Base-by-base conservation (phyloP, 2,797 vertebrate genomes). In the Hippoglossus hippoglossus region DNA sequence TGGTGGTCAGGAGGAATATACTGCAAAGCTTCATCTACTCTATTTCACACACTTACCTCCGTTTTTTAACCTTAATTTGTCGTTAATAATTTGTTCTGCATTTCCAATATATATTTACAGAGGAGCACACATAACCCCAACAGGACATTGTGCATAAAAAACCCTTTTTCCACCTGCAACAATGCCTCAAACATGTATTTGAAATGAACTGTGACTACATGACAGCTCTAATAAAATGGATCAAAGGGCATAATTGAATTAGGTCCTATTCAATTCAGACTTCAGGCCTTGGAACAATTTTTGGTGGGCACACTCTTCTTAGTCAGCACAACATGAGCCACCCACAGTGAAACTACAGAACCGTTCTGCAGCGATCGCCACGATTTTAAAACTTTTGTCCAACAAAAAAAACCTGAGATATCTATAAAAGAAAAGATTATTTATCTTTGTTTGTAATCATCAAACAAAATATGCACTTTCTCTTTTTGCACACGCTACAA, bases 201-300 rank as follows among this genome's bases (percentile, higher is more conserved):
- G 3, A 83, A 90, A 88, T 83, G 26, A 82, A 70, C 31, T 3
- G 3, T 73, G 82, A 91, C 73, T 49, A 36, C 73, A 74, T 83
- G 86, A 80, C 82, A 90, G 73, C 64, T 50, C 53, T 47, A 69
- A 90, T 89, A 71, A 87, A 83, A 82, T 36, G 81, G 83, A 89
- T 90, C 84, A 91, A 90, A 92, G 90, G 73, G 78, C 19, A 64
- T 62, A 51, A 28, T 65, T 68, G 63, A 83, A 77, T 79, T 53
- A 25, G 58, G 52, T 83, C 60, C 72, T 67, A 64, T 53, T 82
- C 66, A 47, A n/a, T 79, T 83, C 60, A 82, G 54, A 61, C 54
- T 70, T 73, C 34, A 63, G 69, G 63, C 49, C 59, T 84, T 82
- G 81, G 79, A 87, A 81, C 52, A 74, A 19, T 57, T 57, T 71